Conservation (phyloP, 2,113 vertebrate species). For the Arvicanthis niloticus region DNA sequence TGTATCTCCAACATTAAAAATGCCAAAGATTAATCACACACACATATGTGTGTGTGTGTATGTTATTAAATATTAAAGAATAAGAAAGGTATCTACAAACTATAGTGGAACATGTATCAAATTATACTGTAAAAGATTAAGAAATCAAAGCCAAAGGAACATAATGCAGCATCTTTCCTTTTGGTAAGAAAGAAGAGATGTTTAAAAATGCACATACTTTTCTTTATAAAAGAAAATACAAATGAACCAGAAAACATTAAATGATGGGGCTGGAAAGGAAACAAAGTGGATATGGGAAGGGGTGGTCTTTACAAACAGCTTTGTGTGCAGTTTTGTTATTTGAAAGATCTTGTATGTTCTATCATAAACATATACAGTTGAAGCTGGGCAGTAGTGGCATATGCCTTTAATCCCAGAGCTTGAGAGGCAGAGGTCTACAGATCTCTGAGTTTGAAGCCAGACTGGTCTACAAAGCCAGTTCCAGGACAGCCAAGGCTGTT, state of each 20-base stretch:
- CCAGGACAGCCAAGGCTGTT: background rate
- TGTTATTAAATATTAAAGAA: too few species aligned
- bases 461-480: background rate
- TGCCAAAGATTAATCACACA: background rate
- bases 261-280: too few species aligned
- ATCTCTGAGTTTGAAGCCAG: background rate
- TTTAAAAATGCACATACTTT: background rate
- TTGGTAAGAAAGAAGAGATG: background rate
- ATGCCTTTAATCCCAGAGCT: background rate
- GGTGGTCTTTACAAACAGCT: background rate
- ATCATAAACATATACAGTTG: background rate
- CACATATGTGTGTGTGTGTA: background rate
- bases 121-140: background rate
- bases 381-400: background rate
- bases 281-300: background rate
- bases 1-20: background rate
- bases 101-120: background rate
- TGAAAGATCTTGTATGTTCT: background rate
- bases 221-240: constrained; percentile 5
- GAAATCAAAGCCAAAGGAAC: background rate
- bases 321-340: background rate
- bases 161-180: background rate
- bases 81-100: background rate
- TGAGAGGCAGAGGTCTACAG: background rate
- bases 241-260: background rate